A percentile compares a stretch with the other conserved stretches of the same genome.
Conservation (phyloP, 2,113 vertebrate genomes). For the Laterallus jamaicensis region DNA sequence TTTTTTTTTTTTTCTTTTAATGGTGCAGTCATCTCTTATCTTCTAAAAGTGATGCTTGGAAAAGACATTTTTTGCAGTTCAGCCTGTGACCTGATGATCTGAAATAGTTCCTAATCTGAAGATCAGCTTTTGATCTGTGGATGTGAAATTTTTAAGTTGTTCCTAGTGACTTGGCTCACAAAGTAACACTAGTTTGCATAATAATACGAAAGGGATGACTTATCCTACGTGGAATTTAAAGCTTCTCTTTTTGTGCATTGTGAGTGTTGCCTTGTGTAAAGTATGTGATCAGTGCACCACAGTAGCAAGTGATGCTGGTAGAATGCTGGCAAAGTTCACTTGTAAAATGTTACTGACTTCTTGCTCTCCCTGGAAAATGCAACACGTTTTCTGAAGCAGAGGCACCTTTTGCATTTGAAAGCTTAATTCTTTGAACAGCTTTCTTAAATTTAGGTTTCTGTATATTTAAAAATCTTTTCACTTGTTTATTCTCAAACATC, state of each 20-base stretch:
- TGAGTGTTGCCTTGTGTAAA: neutral
- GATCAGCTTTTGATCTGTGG: neutral
- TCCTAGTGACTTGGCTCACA: neutral
- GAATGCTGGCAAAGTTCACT: neutral
- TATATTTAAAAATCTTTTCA: neutral
- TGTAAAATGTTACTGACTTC: neutral
- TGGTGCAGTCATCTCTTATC: neutral
- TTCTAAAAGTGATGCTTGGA: neutral
- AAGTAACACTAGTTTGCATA: neutral
- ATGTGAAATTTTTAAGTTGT: neutral
- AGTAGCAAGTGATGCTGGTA: neutral
- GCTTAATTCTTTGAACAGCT: neutral
- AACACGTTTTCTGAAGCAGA: neutral
- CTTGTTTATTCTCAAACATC: neutral
- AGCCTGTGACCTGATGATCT: constrained; percentile 5
- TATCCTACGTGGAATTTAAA: neutral
- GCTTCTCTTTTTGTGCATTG: neutral
- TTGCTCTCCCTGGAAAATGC: neutral
- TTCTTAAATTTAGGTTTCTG: neutral
- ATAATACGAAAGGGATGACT: neutral
- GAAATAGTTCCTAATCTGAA: neutral
- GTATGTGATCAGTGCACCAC: neutral
- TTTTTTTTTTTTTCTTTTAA: neutral
- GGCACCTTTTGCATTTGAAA: neutral
- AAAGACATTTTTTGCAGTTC: neutral